These are phyloP conservation scores for Drosophila funebris DNA, from an alignment of 1,140 invertebrate genomes.

Conservation along the genomic window DNA sequence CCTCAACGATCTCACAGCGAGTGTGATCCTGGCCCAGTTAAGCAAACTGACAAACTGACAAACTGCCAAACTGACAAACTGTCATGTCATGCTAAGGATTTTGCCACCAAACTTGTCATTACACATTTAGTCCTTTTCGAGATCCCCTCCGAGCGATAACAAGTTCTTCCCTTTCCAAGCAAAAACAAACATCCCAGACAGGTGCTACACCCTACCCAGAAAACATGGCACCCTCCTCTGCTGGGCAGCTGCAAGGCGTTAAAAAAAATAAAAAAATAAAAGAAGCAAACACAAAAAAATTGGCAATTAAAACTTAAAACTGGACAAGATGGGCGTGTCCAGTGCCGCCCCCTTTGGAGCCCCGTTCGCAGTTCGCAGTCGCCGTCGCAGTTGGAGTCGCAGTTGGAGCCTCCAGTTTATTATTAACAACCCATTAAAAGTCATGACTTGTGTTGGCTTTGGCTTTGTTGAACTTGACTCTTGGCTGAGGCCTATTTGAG, in stretches of 20 bases:
- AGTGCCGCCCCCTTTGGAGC: conserved; percentile 4
- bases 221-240: background rate
- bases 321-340: conserved; percentile 14
- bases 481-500: conserved; percentile 63
- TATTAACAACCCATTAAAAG: conserved; percentile 77
- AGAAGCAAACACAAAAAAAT: conserved; percentile 33
- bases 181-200: conserved; percentile 43
- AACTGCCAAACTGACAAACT: too few relatives aligned
- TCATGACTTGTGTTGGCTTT: conserved; percentile 66
- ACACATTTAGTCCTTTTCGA: conserved; percentile 55
- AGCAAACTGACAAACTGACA: conserved; percentile 58
- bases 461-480: conserved; percentile 44
- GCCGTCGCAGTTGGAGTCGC: background rate
- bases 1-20: conserved; percentile 39
- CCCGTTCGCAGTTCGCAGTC: background rate
- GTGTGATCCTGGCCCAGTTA: conserved; percentile 34
- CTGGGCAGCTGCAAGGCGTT: conserved; percentile 3
- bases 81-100: conserved; percentile 73
- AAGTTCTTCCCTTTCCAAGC: conserved; percentile 11
- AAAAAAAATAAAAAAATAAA: background rate
- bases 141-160: conserved; percentile 42
- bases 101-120: conserved; percentile 64
- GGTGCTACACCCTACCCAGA: conserved; percentile 23
- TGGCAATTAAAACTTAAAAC: conserved; percentile 42
- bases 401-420: conserved; percentile 33